Conservation (phyloP, 2,113 vertebrate species). For the Bubo bubo region DNA sequence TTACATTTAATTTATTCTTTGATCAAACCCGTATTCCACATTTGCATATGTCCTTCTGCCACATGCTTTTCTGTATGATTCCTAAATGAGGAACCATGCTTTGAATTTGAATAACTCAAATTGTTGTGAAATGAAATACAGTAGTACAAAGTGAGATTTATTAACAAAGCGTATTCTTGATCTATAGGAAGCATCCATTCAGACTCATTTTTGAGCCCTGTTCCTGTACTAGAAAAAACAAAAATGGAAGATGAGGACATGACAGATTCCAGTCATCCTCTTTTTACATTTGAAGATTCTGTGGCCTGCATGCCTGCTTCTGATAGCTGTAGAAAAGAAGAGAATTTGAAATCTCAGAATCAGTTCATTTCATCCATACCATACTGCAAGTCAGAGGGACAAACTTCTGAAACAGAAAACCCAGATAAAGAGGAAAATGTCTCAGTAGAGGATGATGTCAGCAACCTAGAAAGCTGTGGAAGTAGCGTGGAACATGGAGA, state of each 20-base stretch:
- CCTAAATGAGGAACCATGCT: not conserved
- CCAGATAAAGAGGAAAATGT: conserved; percentile 60
- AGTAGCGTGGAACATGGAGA: conserved; percentile 80
- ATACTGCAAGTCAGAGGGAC: not conserved
- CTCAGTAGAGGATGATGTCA: conserved; percentile 70
- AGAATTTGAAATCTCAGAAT: not conserved
- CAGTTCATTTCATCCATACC: not conserved
- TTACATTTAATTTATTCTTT: not conserved
- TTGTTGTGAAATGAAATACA: not conserved
- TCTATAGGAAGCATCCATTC: conserved; percentile 42
- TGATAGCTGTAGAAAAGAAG: not conserved
- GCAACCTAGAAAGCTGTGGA: conserved; percentile 71
- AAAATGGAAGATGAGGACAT: conserved; percentile 18
- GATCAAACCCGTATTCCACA: not conserved
- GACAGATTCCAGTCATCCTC: not conserved
- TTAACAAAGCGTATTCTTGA: conserved; percentile 37
- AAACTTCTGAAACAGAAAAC: conserved; percentile 35
- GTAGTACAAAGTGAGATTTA: not conserved
- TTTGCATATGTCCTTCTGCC: not conserved
- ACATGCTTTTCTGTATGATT: not conserved
- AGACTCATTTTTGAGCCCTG: not conserved
- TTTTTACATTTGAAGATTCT: not conserved
- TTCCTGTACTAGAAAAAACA: not conserved
- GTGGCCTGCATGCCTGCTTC: not conserved
- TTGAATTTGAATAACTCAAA: not conserved